These are phyloP conservation scores for Paramisgurnus dabryanus DNA, from an alignment of 2,113 vertebrate genomes.

Conservation along the genomic window DNA sequence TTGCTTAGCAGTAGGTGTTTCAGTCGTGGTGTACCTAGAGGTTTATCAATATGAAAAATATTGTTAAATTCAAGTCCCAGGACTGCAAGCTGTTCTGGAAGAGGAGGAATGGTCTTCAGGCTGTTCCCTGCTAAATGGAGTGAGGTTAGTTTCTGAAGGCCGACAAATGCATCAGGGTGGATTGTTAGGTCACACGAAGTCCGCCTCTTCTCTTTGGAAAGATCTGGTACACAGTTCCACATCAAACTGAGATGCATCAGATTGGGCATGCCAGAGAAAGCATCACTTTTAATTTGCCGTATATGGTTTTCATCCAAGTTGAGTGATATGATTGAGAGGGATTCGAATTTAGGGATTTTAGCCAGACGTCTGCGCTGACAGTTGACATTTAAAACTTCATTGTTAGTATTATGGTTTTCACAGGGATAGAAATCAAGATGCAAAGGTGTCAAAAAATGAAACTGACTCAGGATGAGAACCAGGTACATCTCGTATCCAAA, in stretches of 20 bases:
- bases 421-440: constrained; percentile 74
- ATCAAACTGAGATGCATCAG: constrained; percentile 66
- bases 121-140: constrained; percentile 75
- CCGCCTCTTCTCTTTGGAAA: constrained; percentile 42
- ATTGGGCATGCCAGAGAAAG: constrained; percentile 68
- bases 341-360: constrained; percentile 64
- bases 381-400: constrained; percentile 61
- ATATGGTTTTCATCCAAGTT: constrained; percentile 70
- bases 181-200: constrained; percentile 66
- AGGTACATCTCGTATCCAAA: constrained; percentile 50
- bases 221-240: constrained; percentile 67
- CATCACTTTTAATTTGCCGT: constrained; percentile 40
- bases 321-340: constrained; percentile 60
- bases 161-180: constrained; percentile 62
- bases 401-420: constrained; percentile 56
- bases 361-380: constrained; percentile 65
- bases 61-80: constrained; percentile 71
- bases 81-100: constrained; percentile 65
- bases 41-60: constrained; percentile 61
- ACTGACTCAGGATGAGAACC: constrained; percentile 56
- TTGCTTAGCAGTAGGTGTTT: constrained; percentile 60
- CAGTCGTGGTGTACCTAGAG: constrained; percentile 65
- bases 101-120: constrained; percentile 67
- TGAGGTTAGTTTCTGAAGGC: constrained; percentile 59
- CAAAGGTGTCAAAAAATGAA: constrained; percentile 52